phyloP scores from a whole-genome alignment of 2,113 vertebrate genomes.

The Plecturocebus donacophilus region DNA sequence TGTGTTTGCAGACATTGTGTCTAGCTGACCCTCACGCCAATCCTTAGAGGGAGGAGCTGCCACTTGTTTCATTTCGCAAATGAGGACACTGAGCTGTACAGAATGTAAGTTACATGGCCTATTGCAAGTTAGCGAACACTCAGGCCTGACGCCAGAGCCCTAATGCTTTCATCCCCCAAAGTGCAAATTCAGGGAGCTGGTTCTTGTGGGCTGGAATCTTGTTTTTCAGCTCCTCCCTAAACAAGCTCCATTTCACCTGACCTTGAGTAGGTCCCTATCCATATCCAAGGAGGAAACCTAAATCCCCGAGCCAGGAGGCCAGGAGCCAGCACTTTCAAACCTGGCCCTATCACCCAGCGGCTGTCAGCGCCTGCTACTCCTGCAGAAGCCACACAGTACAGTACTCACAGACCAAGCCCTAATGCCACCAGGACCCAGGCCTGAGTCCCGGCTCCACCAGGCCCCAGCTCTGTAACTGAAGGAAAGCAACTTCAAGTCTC shows the following conservation, averaged over 20 bases:
- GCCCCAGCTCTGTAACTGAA: background rate
- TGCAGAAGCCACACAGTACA: background rate
- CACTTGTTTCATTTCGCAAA: background rate
- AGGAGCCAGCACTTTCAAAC: background rate
- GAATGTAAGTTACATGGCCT: background rate
- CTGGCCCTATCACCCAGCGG: background rate
- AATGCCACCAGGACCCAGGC: rapidly evolving
- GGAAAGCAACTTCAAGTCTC: background rate
- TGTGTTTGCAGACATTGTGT: background rate
- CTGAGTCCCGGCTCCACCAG: background rate
- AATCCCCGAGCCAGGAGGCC: background rate
- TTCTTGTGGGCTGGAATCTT: background rate
- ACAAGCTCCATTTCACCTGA: background rate
- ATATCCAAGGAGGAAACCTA: background rate
- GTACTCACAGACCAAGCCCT: background rate
- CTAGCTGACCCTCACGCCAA: background rate
- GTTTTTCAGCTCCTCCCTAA: background rate
- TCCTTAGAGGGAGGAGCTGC: background rate
- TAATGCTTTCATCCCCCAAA: background rate
- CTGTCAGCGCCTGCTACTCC: rapidly evolving
- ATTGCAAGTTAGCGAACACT: background rate
- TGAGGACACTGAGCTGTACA: background rate
- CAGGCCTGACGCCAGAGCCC: background rate
- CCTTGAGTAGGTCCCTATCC: background rate
- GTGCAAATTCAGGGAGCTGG: background rate